These are phyloP conservation scores for Eleutherodactylus coqui DNA, from an alignment of 2,797 vertebrate genomes.

Conservation along the genomic window DNA sequence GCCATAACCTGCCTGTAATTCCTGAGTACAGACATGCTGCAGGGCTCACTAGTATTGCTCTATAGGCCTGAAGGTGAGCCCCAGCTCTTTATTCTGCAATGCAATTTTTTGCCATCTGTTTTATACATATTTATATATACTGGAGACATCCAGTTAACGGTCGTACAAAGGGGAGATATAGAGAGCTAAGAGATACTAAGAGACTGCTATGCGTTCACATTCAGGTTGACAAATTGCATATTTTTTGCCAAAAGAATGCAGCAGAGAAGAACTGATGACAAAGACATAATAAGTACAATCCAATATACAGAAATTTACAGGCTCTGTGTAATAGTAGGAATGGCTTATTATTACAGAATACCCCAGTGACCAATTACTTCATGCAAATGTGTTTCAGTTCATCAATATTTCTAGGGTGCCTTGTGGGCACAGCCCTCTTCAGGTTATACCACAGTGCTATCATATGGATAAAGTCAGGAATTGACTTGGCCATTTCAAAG, in stretches of 20 bases:
- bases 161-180: constrained; percentile 1
- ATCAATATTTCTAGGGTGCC: too few species aligned
- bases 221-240: not conserved
- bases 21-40: constrained; percentile 21
- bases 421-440: too few species aligned
- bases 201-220: not conserved
- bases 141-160: not conserved
- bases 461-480: too few species aligned
- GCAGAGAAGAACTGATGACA: not conserved
- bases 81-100: constrained; percentile 6
- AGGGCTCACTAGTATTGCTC: not conserved
- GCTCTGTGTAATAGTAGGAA: not conserved
- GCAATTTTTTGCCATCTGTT: constrained; percentile 19
- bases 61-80: not conserved
- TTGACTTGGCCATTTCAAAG: too few species aligned
- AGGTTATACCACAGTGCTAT: too few species aligned
- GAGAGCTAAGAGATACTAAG: not conserved
- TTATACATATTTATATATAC: not conserved
- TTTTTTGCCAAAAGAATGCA: not conserved
- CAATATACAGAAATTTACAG: not conserved
- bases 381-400: too few species aligned
- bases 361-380: too few species aligned
- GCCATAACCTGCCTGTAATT: constrained; percentile 44
- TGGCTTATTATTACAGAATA: not conserved
- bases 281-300: not conserved